These are phyloP conservation scores for Hesperophylax magnus DNA, from an alignment of 1,140 invertebrate genomes.

Conservation along the genomic window DNA sequence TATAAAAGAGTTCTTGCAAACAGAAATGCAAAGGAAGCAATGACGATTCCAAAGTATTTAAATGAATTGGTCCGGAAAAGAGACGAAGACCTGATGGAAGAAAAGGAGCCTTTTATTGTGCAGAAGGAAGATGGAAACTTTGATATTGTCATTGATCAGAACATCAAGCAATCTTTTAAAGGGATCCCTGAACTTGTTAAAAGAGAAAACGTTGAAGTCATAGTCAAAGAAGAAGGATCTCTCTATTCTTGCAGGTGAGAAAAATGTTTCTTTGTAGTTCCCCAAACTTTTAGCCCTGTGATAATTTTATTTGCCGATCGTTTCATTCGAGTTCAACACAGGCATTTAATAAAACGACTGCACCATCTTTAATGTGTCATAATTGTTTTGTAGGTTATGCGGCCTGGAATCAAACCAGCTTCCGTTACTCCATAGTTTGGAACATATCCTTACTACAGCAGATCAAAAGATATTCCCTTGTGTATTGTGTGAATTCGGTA, in stretches of 20 bases:
- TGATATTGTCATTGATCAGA: neutral
- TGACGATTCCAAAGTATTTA: neutral
- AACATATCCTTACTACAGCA: neutral
- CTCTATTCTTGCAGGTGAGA: neutral
- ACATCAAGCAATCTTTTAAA: neutral
- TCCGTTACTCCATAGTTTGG: neutral
- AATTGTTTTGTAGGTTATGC: neutral
- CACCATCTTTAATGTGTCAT: neutral
- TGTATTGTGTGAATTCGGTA: constrained; percentile 22
- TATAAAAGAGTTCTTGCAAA: neutral
- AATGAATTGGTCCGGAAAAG: neutral
- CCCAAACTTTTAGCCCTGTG: neutral
- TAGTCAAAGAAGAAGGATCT: neutral
- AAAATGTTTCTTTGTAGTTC: neutral
- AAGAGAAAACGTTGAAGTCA: neutral
- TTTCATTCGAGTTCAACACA: neutral
- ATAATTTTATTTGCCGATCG: neutral
- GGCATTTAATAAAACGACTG: neutral
- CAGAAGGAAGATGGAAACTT: constrained; percentile 22
- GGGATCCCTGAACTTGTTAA: neutral
- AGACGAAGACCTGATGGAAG: neutral
- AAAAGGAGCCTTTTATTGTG: neutral
- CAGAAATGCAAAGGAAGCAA: neutral
- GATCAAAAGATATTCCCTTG: neutral
- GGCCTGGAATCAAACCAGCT: neutral